Percentiles rank a stretch among this genome's conserved stretches.
These are phyloP conservation scores for Zeuzera pyrina DNA, from an alignment of 2,888 invertebrate genomes.

Conservation along the genomic window DNA sequence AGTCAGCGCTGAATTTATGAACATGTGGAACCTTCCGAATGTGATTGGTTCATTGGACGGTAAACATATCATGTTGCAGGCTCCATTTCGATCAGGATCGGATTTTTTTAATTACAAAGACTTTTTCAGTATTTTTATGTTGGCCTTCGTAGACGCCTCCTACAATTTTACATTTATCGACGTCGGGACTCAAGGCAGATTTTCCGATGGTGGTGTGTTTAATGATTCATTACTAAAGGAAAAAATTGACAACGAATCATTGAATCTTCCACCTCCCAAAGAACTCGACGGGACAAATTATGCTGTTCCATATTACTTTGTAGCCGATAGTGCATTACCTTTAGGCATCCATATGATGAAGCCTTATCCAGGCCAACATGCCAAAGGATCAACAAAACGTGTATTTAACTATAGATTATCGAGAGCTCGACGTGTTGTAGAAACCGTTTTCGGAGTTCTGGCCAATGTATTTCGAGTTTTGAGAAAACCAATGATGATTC, in stretches of 20 bases:
- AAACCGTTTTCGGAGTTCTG: no score
- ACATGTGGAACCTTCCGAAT: no score
- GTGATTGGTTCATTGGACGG: no score
- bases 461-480: no score
- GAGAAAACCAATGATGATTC: no score
- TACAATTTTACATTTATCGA: no score
- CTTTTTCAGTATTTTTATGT: slow-evolving; percentile 1
- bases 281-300: neutral
- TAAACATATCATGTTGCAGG: no score
- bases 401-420: neutral
- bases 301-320: slow-evolving; percentile 3
- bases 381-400: neutral
- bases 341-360: slow-evolving; percentile 3
- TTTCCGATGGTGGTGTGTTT: no score
- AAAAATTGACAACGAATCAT: slow-evolving; percentile 2
- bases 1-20: slow-evolving; percentile 1
- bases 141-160: slow-evolving; percentile 2
- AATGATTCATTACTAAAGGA: slow-evolving; percentile 2
- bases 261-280: slow-evolving; percentile 2
- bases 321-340: slow-evolving; percentile 5
- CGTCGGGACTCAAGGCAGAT: no score
- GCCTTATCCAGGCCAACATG: slow-evolving; percentile 2
- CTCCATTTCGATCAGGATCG: no score
- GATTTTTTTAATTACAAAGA: no score
- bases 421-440: no score